These are phyloP conservation scores for Acleris holmiana DNA, from an alignment of 2,888 invertebrate species.

Conservation along the genomic window DNA sequence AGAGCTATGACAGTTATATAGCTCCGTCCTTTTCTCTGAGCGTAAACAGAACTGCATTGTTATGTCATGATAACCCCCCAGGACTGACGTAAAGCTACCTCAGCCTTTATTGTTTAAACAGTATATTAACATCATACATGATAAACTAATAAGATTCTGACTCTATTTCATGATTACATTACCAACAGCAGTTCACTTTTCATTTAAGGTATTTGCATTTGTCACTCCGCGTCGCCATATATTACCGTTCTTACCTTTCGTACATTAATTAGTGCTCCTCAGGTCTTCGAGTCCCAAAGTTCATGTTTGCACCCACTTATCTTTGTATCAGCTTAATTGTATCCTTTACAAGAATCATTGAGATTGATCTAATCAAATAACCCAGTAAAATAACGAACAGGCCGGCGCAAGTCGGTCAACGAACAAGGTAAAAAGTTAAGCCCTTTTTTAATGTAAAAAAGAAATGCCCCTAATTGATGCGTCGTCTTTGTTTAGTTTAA, in stretches of 20 bases:
- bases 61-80: no score
- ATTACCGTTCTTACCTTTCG: constrained; percentile 8
- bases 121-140: no score
- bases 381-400: constrained; percentile 75
- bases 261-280: constrained; percentile 40
- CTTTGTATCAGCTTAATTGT: constrained; percentile 76
- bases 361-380: constrained; percentile 81
- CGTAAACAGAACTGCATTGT: no score
- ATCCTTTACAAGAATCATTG: constrained; percentile 79
- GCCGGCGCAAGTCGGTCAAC: constrained; percentile 70
- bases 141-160: no score
- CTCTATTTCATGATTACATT: no score
- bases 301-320: constrained; percentile 70
- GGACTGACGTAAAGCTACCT: no score
- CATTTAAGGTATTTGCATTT: not conserved
- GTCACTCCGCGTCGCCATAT: not conserved
- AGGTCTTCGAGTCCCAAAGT: constrained; percentile 41
- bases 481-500: constrained; percentile 85
- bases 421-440: constrained; percentile 78
- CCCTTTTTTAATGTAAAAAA: constrained; percentile 71
- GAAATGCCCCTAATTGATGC: constrained; percentile 82
- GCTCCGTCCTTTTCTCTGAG: no score
- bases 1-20: no score
- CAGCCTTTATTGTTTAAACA: no score
- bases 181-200: no score